phyloP scores from a whole-genome alignment of 2,797 vertebrate species.

The Poecilia picta region DNA sequence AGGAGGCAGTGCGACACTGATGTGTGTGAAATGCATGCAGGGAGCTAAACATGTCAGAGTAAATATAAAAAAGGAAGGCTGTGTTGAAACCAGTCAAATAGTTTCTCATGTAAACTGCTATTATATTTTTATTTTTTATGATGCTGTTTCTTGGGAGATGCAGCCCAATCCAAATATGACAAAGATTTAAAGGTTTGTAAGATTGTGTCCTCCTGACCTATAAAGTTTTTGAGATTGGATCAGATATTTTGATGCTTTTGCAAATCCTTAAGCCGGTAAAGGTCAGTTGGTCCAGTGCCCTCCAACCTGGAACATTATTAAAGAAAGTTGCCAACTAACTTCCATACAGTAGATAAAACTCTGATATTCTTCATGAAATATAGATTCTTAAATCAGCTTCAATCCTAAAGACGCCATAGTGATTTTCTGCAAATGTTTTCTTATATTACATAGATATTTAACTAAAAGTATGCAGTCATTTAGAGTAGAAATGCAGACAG shows the following conservation, averaged over 20 bases:
- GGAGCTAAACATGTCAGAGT: not conserved
- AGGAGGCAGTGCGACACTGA: not conserved
- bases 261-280: not conserved
- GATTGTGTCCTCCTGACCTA: not conserved
- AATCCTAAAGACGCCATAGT: not conserved
- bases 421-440: not conserved
- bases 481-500: not conserved
- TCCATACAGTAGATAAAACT: not conserved
- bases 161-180: not conserved
- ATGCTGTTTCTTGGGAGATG: not conserved
- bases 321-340: not conserved
- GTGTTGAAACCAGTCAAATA: not conserved
- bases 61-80: not conserved
- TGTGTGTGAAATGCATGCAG: not conserved
- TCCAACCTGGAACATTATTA: not conserved
- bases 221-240: not conserved
- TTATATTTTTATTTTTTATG: not conserved
- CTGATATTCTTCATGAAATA: not conserved
- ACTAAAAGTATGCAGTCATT: not conserved
- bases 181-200: not conserved
- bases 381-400: not conserved
- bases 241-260: not conserved
- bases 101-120: not conserved
- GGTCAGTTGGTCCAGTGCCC: not conserved
- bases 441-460: not conserved